phyloP scores from a whole-genome alignment of 2,888 invertebrate species.

The Lacanobia oleracea region DNA sequence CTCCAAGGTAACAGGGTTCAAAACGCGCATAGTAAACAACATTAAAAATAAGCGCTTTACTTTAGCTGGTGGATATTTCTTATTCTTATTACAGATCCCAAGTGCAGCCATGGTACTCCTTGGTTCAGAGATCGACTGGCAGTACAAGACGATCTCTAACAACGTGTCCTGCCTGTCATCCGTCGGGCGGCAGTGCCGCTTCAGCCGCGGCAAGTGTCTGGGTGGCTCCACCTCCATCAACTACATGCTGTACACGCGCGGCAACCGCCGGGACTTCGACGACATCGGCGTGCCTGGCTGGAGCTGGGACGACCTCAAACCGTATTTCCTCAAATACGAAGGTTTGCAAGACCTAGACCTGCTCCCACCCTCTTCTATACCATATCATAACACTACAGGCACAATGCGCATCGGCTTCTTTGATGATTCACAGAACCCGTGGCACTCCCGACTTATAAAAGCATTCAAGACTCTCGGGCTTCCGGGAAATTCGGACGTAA shows the following conservation, averaged over 20 bases:
- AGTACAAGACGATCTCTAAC: constrained; percentile 76
- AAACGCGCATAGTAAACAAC: background rate
- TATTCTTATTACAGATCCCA: constrained; percentile 72
- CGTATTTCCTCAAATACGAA: constrained; percentile 80
- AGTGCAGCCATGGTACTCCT: constrained; percentile 65
- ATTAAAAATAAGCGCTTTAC: background rate
- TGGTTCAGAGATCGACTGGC: constrained; percentile 76
- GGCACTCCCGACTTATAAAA: constrained; percentile 73
- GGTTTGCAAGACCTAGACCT: constrained; percentile 70
- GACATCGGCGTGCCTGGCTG: constrained; percentile 75
- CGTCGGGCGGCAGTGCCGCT: constrained; percentile 70
- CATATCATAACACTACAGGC: constrained; percentile 79
- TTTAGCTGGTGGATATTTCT: no score
- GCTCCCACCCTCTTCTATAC: constrained; percentile 74
- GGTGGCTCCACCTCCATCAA: constrained; percentile 84
- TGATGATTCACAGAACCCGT: constrained; percentile 72
- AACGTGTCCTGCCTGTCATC: constrained; percentile 78
- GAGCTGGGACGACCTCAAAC: constrained; percentile 77
- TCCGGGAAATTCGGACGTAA: constrained; percentile 77
- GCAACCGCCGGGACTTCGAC: constrained; percentile 76
- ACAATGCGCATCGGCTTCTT: constrained; percentile 74
- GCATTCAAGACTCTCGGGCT: constrained; percentile 72
- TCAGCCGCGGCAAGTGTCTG: constrained; percentile 79
- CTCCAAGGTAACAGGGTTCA: constrained; percentile 64
- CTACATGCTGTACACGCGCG: constrained; percentile 82